phyloP scores from a whole-genome alignment of 2,888 invertebrate species.

The Amphipoea oculea region DNA sequence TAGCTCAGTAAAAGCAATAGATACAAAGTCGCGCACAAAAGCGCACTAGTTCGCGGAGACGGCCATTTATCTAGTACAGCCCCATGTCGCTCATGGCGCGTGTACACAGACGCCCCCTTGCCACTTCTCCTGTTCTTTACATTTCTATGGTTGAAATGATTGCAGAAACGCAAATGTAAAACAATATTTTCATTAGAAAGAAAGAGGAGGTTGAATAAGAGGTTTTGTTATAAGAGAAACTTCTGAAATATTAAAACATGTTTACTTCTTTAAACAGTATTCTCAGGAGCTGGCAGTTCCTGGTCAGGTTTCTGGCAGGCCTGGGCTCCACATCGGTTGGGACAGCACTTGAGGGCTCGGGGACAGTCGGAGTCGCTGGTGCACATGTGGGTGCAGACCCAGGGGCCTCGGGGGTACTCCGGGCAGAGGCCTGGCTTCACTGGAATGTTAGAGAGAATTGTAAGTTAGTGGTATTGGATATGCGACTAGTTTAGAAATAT shows the following conservation, averaged over 20 bases:
- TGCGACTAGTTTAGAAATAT: no score
- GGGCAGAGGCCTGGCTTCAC: slow-evolving; percentile 90
- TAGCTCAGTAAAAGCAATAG: no score
- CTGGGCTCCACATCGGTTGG: slow-evolving; percentile 90
- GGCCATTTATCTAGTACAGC: no score
- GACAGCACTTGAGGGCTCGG: slow-evolving; percentile 88
- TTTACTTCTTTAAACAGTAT: slow-evolving; percentile 39
- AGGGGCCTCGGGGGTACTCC: slow-evolving; percentile 84
- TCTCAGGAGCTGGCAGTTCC: slow-evolving; percentile 44
- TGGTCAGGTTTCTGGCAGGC: slow-evolving; percentile 85
- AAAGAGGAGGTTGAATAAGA: neutral
- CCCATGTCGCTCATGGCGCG: no score
- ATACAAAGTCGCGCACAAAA: no score
- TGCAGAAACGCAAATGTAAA: neutral
- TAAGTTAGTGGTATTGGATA: neutral
- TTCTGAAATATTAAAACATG: neutral
- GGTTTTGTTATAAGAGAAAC: neutral
- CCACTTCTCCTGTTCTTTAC: no score
- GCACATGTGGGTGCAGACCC: slow-evolving; percentile 90
- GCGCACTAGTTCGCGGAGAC: no score
- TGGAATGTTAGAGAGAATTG: slow-evolving; percentile 69
- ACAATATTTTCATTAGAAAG: neutral
- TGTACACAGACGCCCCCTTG: no score
- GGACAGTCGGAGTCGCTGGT: slow-evolving; percentile 89
- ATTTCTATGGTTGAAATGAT: no score